phyloP scores from a whole-genome alignment of 2,888 invertebrate species.

The Carpatolechia fugitivella region DNA sequence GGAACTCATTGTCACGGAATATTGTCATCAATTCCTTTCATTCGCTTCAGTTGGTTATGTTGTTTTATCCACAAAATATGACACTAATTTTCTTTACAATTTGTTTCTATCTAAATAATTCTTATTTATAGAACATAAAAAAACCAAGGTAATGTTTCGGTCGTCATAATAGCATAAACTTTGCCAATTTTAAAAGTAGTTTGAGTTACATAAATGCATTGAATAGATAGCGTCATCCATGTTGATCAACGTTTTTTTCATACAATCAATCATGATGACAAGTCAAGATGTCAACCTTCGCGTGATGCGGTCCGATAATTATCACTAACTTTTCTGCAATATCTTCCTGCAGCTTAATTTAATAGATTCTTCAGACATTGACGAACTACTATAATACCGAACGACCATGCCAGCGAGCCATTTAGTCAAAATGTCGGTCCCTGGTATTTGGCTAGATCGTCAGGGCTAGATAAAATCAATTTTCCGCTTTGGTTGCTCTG shows the following conservation, averaged over 20 bases:
- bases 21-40: constrained; percentile 30
- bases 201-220: not conserved
- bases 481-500: constrained; percentile 35
- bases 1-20: constrained; percentile 33
- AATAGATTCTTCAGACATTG: constrained; percentile 38
- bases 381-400: constrained; percentile 36
- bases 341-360: constrained; percentile 28
- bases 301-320: constrained; percentile 24
- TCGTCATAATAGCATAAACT: too few species aligned
- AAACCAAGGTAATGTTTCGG: too few species aligned
- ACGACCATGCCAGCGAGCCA: constrained; percentile 21
- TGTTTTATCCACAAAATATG: not conserved
- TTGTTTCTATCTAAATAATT: too few species aligned
- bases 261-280: constrained; percentile 40
- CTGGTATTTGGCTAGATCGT: constrained; percentile 19
- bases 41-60: constrained; percentile 13
- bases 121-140: too few species aligned
- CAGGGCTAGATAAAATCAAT: constrained; percentile 26
- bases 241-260: constrained; percentile 18
- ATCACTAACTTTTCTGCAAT: constrained; percentile 33
- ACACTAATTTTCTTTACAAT: constrained; percentile 10
- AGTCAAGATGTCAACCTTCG: constrained; percentile 22
- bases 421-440: constrained; percentile 21
- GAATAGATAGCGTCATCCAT: constrained; percentile 4
- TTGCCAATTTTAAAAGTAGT: too few species aligned